Evolutionary conservation across 2,888 invertebrate species (phyloP).

Genomic region (Patella pellucida): DNA sequence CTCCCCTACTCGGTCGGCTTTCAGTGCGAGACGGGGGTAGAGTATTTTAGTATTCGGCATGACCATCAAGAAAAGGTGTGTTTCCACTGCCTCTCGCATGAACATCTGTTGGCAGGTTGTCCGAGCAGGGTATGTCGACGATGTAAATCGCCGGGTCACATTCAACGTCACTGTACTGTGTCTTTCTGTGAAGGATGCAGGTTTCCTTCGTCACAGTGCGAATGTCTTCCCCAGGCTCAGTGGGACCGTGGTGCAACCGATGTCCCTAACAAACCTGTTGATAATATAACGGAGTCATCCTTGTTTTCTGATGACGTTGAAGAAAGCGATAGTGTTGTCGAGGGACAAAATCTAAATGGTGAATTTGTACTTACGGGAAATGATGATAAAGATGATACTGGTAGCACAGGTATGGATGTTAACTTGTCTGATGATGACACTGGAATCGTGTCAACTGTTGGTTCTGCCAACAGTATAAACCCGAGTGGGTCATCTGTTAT

Average conservation of each 20-base stretch:
- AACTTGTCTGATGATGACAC: not conserved
- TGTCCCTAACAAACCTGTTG: not conserved
- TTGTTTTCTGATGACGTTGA: too few relatives aligned
- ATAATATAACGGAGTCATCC: not conserved
- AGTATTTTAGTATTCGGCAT: not conserved
- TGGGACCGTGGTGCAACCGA: not conserved
- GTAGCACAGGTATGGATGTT: not conserved
- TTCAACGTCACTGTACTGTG: not conserved
- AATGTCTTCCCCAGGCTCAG: not conserved
- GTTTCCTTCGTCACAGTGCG: not conserved
- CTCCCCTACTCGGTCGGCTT: not conserved
- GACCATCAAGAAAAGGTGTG: constrained; percentile 4
- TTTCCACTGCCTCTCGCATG: not conserved
- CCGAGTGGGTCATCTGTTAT: too few relatives aligned
- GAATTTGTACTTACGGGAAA: too few relatives aligned
- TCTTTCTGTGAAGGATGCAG: not conserved
- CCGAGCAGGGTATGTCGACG: constrained; percentile 1
- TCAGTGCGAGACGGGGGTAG: not conserved
- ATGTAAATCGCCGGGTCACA: not conserved
- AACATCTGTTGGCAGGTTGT: not conserved
- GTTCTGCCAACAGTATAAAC: too few relatives aligned
- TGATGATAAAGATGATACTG: not conserved
- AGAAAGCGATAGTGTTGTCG: too few relatives aligned
- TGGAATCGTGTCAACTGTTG: not conserved
- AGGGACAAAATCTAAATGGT: too few relatives aligned